These are phyloP conservation scores for Diplolepis rosae DNA, from an alignment of 2,888 invertebrate species.

Conservation along the genomic window DNA sequence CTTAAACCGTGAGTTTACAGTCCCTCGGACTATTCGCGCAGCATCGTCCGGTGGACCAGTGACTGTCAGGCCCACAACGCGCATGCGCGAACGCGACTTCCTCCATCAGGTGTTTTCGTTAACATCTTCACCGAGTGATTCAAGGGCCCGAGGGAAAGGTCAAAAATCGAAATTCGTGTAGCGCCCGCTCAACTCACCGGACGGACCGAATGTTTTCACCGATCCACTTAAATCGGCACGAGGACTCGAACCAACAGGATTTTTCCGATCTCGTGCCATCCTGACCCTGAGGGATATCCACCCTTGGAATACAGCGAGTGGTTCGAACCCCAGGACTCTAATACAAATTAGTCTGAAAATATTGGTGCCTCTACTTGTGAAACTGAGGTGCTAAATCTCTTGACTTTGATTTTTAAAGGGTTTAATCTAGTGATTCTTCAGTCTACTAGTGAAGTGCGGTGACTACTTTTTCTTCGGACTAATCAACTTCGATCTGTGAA, in stretches of 20 bases:
- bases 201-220: conserved; percentile 33
- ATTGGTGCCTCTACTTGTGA: conserved; percentile 13
- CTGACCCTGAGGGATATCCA: conserved; percentile 34
- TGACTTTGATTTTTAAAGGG: conserved; percentile 6
- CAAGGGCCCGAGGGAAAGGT: not conserved
- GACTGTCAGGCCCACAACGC: conserved; percentile 48
- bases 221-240: conserved; percentile 33
- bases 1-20: conserved; percentile 64
- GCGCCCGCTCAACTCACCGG: conserved; percentile 14
- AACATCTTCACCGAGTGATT: not conserved
- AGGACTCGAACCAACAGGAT: conserved; percentile 21
- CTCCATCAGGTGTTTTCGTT: not conserved
- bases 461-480: conserved; percentile 40
- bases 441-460: conserved; percentile 37
- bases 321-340: not conserved
- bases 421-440: conserved; percentile 18
- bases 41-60: conserved; percentile 68
- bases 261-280: conserved; percentile 35
- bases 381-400: not conserved
- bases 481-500: conserved; percentile 24
- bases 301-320: not conserved
- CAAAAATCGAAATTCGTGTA: not conserved
- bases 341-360: not conserved
- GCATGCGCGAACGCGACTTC: conserved; percentile 38
- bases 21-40: conserved; percentile 69